Percentiles rank a stretch among this genome's conserved stretches.
These are phyloP conservation scores for Diorhabda sublineata DNA, from an alignment of 1,140 invertebrate genomes.

Conservation along the genomic window DNA sequence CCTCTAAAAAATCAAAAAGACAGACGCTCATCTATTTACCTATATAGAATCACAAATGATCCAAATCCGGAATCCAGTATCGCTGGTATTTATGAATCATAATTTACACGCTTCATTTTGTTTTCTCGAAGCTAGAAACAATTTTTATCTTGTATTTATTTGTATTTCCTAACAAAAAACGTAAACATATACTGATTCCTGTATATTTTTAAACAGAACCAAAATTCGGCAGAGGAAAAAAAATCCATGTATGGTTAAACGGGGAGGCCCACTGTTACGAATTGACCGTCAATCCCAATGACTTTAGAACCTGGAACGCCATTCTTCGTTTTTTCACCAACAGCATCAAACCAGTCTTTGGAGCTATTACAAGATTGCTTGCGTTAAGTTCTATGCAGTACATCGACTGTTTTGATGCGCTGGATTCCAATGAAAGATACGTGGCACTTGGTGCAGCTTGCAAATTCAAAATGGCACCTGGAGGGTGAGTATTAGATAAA, in stretches of 20 bases:
- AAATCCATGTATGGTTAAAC: constrained; percentile 7
- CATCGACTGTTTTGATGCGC: constrained; percentile 5
- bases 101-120: too few species aligned
- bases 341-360: constrained; percentile 6
- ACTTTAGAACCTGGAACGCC: constrained; percentile 9
- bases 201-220: constrained; percentile 1
- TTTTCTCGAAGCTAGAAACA: too few species aligned
- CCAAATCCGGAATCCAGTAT: too few species aligned
- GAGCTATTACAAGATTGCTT: constrained; percentile 6
- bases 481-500: too few species aligned
- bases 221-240: constrained; percentile 11
- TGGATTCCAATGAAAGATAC: constrained; percentile 5
- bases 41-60: too few species aligned
- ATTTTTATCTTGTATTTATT: too few species aligned
- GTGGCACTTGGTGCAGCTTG: not conserved
- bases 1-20: too few species aligned
- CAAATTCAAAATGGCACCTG: not conserved
- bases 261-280: constrained; percentile 3
- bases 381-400: not conserved
- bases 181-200: too few species aligned
- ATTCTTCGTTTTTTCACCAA: constrained; percentile 5
- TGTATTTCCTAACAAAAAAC: too few species aligned
- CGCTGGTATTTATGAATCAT: too few species aligned
- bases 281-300: constrained; percentile 11
- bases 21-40: too few species aligned